Percentiles rank a stretch among this genome's conserved stretches.
These are phyloP conservation scores for Sarcophaga bullata DNA, from an alignment of 1,140 invertebrate species.

Conservation along the genomic window DNA sequence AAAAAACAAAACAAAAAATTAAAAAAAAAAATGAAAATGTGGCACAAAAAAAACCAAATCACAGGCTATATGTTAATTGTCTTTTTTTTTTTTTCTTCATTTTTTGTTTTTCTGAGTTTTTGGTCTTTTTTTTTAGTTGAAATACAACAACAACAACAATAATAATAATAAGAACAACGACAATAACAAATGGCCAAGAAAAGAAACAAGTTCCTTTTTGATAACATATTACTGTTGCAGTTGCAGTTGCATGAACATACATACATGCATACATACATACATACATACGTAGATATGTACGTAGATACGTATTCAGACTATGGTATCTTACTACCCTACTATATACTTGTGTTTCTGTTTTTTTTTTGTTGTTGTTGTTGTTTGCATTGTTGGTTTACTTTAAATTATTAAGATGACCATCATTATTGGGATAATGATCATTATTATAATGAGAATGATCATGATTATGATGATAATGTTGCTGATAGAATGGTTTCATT, in stretches of 20 bases:
- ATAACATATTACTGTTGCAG: not conserved
- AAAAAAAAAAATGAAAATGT: not conserved
- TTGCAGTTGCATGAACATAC: not conserved
- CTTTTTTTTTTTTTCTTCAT: constrained; percentile 24
- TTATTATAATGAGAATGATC: not conserved
- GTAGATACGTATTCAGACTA: too few relatives aligned
- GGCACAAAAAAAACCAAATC: constrained; percentile 25
- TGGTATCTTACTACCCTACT: too few relatives aligned
- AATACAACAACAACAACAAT: not conserved
- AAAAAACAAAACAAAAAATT: not conserved
- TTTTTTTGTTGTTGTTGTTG: too few relatives aligned
- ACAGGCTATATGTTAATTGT: constrained; percentile 39
- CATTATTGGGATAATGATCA: not conserved
- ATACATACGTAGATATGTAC: too few relatives aligned
- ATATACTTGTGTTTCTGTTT: not conserved
- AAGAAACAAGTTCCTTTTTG: constrained; percentile 30
- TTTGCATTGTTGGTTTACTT: not conserved
- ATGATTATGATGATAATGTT: constrained; percentile 13
- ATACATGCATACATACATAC: not conserved
- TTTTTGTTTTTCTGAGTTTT: not conserved
- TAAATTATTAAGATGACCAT: constrained; percentile 28
- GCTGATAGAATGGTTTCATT: constrained; percentile 23
- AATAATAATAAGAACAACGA: constrained; percentile 13
- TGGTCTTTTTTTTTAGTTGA: not conserved
- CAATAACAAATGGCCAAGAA: not conserved